Evolutionary conservation across 2,888 invertebrate species (phyloP).

Genomic region (Lingula anatina): DNA sequence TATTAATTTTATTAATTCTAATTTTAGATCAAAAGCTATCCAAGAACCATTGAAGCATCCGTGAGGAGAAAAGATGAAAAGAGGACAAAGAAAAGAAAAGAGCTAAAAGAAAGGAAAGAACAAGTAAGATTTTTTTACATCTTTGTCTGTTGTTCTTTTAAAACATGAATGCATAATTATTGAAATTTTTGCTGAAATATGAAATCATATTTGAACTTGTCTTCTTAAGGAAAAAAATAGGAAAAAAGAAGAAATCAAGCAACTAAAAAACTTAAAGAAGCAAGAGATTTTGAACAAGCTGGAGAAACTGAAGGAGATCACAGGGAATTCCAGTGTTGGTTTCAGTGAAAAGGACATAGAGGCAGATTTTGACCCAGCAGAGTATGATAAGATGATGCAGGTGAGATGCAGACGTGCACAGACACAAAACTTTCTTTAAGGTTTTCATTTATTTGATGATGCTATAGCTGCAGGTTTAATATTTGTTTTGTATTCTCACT

Average conservation of each 20-base stretch:
- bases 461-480: too few species aligned
- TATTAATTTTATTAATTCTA: too few species aligned
- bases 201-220: not conserved
- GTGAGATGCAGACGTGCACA: too few species aligned
- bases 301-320: constrained; percentile 76
- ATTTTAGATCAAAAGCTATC: constrained; percentile 85
- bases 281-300: constrained; percentile 88
- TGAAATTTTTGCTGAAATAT: not conserved
- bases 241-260: constrained; percentile 80
- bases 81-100: constrained; percentile 72
- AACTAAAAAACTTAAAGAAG: constrained; percentile 78
- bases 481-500: too few species aligned
- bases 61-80: constrained; percentile 75
- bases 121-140: constrained; percentile 15
- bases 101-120: constrained; percentile 52
- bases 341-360: constrained; percentile 77
- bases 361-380: constrained; percentile 71
- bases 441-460: too few species aligned
- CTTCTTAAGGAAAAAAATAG: constrained; percentile 59
- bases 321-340: constrained; percentile 72
- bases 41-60: constrained; percentile 79
- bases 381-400: constrained; percentile 79
- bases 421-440: too few species aligned
- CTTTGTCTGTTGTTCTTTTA: not conserved
- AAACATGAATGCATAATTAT: not conserved